A percentile compares a stretch with the other conserved stretches of the same genome.
phyloP scores from a whole-genome alignment of 2,797 vertebrate species.

The Psittacula echo region DNA sequence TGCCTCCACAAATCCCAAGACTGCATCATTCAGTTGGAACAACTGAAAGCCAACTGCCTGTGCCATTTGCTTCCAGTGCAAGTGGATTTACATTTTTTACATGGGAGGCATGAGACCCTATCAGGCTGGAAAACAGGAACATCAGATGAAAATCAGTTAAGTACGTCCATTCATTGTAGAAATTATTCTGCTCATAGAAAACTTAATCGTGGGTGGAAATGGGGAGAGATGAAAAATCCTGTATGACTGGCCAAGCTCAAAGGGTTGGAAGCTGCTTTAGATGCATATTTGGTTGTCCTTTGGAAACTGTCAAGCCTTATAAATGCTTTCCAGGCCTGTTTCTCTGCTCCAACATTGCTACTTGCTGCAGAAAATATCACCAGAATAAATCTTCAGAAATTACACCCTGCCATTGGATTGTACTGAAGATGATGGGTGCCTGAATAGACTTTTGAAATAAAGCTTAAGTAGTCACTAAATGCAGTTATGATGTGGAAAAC shows the following conservation, averaged over 20 bases:
- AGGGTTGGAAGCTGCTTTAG: constrained; percentile 31
- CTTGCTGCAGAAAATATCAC: constrained; percentile 17
- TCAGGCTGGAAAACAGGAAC: constrained; percentile 8
- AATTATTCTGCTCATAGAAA: constrained; percentile 44
- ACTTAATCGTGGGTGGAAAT: constrained; percentile 48
- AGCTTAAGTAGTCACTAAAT: not conserved
- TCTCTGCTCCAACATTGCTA: not conserved
- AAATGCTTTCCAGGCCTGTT: constrained; percentile 13
- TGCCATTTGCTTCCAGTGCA: not conserved
- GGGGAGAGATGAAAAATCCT: constrained; percentile 49
- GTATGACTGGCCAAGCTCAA: constrained; percentile 39
- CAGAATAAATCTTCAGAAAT: constrained; percentile 30
- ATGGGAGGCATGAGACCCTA: not conserved
- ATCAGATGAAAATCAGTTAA: constrained; percentile 40
- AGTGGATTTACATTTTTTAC: not conserved
- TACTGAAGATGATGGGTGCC: constrained; percentile 12
- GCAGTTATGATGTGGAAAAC: not conserved
- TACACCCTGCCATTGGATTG: not conserved
- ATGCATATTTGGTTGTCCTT: not conserved
- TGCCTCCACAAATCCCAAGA: not conserved
- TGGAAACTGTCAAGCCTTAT: constrained; percentile 48
- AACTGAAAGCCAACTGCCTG: not conserved
- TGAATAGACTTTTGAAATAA: constrained; percentile 17
- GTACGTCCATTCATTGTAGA: constrained; percentile 15
- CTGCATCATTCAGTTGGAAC: not conserved